phyloP scores from a whole-genome alignment of 2,113 vertebrate species.

The Taxidea taxus region DNA sequence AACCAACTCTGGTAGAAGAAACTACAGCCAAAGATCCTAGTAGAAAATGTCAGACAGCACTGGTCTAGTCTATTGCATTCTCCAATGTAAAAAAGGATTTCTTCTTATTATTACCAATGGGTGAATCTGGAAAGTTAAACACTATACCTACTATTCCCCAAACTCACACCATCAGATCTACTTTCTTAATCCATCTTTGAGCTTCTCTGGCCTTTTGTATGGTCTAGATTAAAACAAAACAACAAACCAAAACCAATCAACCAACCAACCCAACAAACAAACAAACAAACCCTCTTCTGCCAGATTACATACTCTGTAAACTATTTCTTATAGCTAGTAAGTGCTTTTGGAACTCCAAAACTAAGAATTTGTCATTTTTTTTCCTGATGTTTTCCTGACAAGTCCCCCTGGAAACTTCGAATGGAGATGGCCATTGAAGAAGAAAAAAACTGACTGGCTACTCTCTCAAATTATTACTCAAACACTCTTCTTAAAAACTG shows the following conservation, averaged over 20 bases:
- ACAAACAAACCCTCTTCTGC: not conserved
- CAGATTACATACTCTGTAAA: not conserved
- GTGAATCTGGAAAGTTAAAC: not conserved
- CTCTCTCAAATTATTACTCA: not conserved
- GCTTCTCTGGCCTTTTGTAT: not conserved
- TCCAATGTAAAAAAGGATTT: not conserved
- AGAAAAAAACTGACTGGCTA: not conserved
- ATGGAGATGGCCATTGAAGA: not conserved
- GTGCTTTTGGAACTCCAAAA: not conserved
- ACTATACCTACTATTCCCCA: not conserved
- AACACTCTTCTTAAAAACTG: not conserved
- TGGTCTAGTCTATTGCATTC: not conserved
- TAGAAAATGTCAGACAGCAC: not conserved
- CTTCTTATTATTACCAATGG: not conserved
- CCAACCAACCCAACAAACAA: too few species aligned
- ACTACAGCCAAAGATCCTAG: not conserved
- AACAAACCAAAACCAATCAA: not conserved
- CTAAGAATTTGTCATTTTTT: not conserved
- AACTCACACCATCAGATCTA: not conserved
- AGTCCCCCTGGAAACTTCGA: not conserved
- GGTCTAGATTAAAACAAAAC: not conserved
- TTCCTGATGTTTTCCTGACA: not conserved
- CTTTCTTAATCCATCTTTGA: not conserved
- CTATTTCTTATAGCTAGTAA: not conserved
- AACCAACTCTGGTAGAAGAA: not conserved